Evolutionary conservation across 2,888 invertebrate species (phyloP), one percentile per base, ranked within the genome.

Genomic region (Seira ritae): DNA sequence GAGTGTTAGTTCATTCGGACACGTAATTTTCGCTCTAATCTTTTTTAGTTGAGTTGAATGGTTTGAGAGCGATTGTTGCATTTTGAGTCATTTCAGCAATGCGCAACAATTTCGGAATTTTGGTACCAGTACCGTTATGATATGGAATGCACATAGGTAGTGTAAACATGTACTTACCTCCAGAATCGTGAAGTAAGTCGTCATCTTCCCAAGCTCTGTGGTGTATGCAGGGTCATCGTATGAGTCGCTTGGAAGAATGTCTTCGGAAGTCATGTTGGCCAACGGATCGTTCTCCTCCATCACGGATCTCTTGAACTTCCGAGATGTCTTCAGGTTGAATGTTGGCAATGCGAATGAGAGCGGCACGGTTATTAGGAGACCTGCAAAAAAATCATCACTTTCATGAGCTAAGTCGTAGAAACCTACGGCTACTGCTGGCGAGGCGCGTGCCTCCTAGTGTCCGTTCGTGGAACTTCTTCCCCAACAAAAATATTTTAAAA

Each of bases 221-320:
- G 85, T 55, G 67, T 89, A 89, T 1, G 89, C 88, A 8, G 87
- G 87, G 19, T 89, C 89, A 75, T 89, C 89, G 60, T 84, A 89
- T 6, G 89, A 87, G 60, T 88, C 89, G 8, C 65, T 72, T 1
- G 88, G 89, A 1, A 88, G 80, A 67, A 89, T 85, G 55, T 89
- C 89, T 24, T 89, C 88, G 1, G 85, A 81, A 37, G 88, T 89
- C 80, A 89, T 70, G 71, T 89, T 89, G n/a, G 72, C 84, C 42
- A 79, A 69, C 15, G 85, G 20, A 17, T 89, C 88, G 42, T 85
- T 83, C 31, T 86, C 83, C 15, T 80, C 71, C 8, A 55, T 20
- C 3, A 85, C 73, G 10, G 88, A 87, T 17, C 87, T 80, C 42
- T 84, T 87, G 70, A 88, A 87, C 55, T 87, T 78, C 68, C 88